Base-by-base conservation (phyloP, 2,797 vertebrate genomes). In the Lepilemur septentrionalis region DNA sequence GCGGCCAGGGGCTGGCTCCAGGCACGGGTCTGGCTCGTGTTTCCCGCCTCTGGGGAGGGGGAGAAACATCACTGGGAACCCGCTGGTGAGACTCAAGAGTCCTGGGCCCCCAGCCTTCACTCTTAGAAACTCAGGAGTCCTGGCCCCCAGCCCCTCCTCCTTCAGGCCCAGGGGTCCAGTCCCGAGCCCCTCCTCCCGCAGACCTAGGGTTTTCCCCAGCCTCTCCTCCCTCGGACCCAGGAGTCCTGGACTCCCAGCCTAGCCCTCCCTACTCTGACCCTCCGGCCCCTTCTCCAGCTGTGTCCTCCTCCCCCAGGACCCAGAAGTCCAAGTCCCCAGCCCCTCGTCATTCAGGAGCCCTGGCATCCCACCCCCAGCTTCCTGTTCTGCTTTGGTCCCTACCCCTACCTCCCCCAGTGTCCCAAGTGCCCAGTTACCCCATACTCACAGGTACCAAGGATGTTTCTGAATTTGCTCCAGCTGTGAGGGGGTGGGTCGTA, bases 391-490 rank as follows among this genome's bases (percentile, higher is more conserved):
- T 72, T 59, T 65, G 76, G 18, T 10, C 52, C 41, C 50, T 11
- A 28, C 23, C 8, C 80, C 41, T 9, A 10, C 35, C 52, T 92
- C 65, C 52, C 83, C 46, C 43, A 25, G 52, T 32, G 23, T 38
- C 67, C 95, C 95, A 76, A 65, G 3, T n/a, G 52, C 72, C 79
- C 86, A 46, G 32, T 30, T 35, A 28, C 69, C 87, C 59, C 57
- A 94, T 99, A 99, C 99, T 99, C 98, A 99, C 99, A 99, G 98
- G 98, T 99, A 99, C 99, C 99, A 99, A 96, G 99, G 98, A 78
- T 99, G 99, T 98, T 99, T 99, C 99, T 99, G 99, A 97, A 99
- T 99, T 98, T 99, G 99, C 95, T 99, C 99, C 98, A 99, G 99
- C 99, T 99, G 99, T 97, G 96, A 48, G 94, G 93, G 48, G 52